Evolutionary conservation across 2,113 vertebrate genomes (phyloP).

Genomic region (Condylura cristata): DNA sequence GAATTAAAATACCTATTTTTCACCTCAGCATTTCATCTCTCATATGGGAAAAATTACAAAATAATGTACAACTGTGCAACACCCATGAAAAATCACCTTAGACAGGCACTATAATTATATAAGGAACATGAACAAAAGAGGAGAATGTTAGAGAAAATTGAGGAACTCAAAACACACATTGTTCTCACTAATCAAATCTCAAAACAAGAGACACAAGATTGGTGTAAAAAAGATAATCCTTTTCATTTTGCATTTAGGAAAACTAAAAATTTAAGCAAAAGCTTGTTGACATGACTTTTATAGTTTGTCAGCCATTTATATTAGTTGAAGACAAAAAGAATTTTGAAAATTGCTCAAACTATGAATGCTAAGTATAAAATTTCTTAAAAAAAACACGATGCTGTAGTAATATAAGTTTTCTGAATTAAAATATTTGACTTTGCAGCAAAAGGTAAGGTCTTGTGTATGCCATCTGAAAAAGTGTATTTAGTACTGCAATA

Average conservation of each 20-base stretch:
- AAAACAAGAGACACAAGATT: conserved; percentile 1
- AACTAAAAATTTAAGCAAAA: conserved; percentile 26
- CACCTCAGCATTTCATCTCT: neutral
- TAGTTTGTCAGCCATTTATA: conserved; percentile 11
- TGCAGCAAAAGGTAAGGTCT: neutral
- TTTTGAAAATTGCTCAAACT: neutral
- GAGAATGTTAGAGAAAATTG: conserved; percentile 24
- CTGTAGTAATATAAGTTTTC: neutral
- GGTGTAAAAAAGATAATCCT: conserved; percentile 5
- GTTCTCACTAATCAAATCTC: conserved; percentile 60
- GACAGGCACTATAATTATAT: conserved; percentile 24
- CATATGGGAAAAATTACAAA: neutral
- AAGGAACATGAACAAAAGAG: conserved; percentile 1
- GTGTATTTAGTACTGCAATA: neutral
- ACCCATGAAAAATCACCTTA: conserved; percentile 13
- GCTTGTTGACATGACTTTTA: conserved; percentile 21
- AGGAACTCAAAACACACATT: conserved; percentile 33
- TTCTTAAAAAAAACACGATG: neutral
- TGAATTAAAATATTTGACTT: conserved; percentile 2
- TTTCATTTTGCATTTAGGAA: conserved; percentile 19
- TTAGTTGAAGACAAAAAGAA: conserved; percentile 10
- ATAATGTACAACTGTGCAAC: neutral
- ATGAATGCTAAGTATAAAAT: neutral
- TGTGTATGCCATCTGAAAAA: neutral
- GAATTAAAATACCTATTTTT: conserved; percentile 25